Conservation (phyloP, 2,113 vertebrate genomes). For the Serranochromis macrocephalus region DNA sequence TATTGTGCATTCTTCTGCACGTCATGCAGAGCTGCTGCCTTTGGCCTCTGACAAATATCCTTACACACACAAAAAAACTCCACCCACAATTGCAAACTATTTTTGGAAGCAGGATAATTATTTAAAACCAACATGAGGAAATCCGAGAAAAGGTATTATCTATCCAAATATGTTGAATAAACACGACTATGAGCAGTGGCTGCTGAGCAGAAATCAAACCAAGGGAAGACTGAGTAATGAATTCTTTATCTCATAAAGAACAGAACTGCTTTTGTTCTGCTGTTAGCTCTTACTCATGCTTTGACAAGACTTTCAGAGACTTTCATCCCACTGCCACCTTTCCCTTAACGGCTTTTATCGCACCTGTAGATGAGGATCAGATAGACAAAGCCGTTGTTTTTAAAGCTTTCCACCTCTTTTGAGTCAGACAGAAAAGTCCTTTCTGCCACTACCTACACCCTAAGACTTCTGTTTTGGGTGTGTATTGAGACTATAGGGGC, state of each 20-base stretch:
- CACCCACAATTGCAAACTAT: background rate
- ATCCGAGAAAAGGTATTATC: background rate
- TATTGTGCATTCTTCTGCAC: background rate
- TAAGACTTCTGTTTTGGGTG: background rate
- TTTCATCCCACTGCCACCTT: background rate
- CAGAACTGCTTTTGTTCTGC: conserved; percentile 10
- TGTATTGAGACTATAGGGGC: background rate
- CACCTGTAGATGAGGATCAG: background rate
- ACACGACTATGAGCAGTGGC: background rate
- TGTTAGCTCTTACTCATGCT: background rate
- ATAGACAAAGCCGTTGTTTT: background rate
- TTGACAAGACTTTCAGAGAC: background rate
- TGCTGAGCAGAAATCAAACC: background rate
- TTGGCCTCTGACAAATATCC: background rate
- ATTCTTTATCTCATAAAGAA: conserved; percentile 5
- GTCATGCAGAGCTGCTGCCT: background rate
- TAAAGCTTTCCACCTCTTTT: background rate
- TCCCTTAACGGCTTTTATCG: background rate
- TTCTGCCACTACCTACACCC: background rate
- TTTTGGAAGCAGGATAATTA: background rate
- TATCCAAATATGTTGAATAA: background rate
- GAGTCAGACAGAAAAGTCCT: background rate
- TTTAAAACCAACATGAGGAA: background rate
- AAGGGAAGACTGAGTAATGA: background rate
- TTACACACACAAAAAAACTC: background rate